Conservation (phyloP, 2,888 invertebrate genomes). For the Tineola bisselliella region DNA sequence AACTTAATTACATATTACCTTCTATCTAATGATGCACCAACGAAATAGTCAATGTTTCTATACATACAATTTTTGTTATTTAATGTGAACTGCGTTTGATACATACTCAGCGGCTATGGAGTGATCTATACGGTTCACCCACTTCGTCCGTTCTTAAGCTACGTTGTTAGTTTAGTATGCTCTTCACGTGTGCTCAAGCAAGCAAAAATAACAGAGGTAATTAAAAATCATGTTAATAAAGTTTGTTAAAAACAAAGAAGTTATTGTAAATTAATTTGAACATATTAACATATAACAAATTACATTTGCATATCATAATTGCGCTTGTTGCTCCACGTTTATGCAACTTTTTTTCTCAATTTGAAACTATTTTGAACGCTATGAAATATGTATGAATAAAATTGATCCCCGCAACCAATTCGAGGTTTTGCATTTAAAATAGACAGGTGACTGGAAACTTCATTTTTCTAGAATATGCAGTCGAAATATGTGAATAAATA, state of each 20-base stretch:
- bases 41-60: too few species aligned
- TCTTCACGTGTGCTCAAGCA: too few species aligned
- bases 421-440: slow-evolving; percentile 13
- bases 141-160: too few species aligned
- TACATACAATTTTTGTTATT: too few species aligned
- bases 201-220: too few species aligned
- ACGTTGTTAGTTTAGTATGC: too few species aligned
- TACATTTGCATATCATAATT: background rate
- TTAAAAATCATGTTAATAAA: too few species aligned
- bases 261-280: background rate
- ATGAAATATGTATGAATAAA: slow-evolving; percentile 11
- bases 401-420: slow-evolving; percentile 5
- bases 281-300: background rate
- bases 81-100: too few species aligned
- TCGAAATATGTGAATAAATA: background rate
- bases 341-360: background rate
- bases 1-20: too few species aligned
- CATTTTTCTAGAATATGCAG: slow-evolving; percentile 1
- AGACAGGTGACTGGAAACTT: slow-evolving; percentile 1
- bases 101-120: too few species aligned
- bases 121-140: too few species aligned
- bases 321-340: background rate
- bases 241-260: background rate
- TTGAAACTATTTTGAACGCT: background rate
- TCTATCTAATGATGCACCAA: too few species aligned